Evolutionary conservation across 1,140 invertebrate genomes (phyloP).

Genomic region (Temnothorax longispinosus): DNA sequence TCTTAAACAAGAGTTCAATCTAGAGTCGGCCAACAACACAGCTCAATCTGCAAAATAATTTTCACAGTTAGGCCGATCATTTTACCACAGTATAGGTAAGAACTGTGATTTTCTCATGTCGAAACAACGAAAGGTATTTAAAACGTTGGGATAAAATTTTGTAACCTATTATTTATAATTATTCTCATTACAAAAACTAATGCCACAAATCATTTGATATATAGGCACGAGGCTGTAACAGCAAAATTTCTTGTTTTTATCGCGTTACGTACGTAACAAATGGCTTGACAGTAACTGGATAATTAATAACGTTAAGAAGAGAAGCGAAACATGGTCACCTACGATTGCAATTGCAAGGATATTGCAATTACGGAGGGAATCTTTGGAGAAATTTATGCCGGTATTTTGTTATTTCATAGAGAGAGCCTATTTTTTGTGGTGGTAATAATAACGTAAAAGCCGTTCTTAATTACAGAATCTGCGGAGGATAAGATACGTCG

Average conservation of each 20-base stretch:
- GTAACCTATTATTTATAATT: constrained; percentile 10
- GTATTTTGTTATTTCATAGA: constrained; percentile 53
- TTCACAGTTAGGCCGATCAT: background rate
- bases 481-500: background rate
- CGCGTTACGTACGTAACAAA: background rate
- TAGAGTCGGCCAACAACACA: background rate
- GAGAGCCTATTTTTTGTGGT: background rate
- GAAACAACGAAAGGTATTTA: constrained; percentile 37
- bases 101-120: background rate
- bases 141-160: constrained; percentile 11
- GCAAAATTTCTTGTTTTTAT: constrained; percentile 14
- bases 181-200: background rate
- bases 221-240: background rate
- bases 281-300: background rate
- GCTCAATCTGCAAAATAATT: background rate
- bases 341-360: constrained; percentile 73
- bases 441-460: background rate
- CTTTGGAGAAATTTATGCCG: constrained; percentile 75
- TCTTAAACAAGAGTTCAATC: background rate
- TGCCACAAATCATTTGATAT: background rate
- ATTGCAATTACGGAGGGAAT: constrained; percentile 74
- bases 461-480: constrained; percentile 1
- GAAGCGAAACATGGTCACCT: constrained; percentile 65
- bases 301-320: background rate
- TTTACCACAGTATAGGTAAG: no score